phyloP scores from a whole-genome alignment of 2,888 invertebrate species.

The Diarsia dahlii region DNA sequence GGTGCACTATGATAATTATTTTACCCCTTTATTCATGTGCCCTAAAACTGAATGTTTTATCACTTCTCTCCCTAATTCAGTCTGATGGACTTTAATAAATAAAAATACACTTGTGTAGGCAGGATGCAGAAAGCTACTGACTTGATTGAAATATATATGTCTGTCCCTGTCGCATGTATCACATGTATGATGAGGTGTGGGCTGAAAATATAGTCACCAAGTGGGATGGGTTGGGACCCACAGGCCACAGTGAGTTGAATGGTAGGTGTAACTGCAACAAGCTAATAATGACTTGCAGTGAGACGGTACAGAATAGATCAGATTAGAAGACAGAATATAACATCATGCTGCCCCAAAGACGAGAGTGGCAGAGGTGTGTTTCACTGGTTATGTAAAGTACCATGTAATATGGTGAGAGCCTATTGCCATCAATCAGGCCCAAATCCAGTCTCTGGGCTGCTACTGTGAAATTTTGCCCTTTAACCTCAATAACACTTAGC shows the following conservation, averaged over 20 bases:
- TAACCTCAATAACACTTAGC: too few relatives aligned
- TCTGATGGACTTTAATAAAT: slow-evolving; percentile 3
- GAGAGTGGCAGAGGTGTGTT: not conserved
- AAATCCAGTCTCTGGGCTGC: not conserved
- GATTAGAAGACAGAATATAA: not conserved
- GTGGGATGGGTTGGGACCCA: not conserved
- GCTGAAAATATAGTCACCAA: not conserved
- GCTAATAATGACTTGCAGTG: not conserved
- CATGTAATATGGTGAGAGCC: not conserved
- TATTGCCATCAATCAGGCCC: not conserved
- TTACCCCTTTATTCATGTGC: slow-evolving; percentile 42
- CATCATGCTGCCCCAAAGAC: not conserved
- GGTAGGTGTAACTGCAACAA: not conserved
- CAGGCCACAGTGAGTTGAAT: too few relatives aligned
- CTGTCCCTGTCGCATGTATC: not conserved
- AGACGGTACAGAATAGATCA: too few relatives aligned
- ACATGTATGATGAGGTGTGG: not conserved
- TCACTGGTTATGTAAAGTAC: not conserved
- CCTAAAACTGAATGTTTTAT: slow-evolving; percentile 14
- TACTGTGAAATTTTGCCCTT: not conserved
- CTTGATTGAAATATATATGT: not conserved
- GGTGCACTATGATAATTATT: slow-evolving; percentile 38
- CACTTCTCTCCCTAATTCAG: not conserved
- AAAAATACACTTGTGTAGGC: not conserved
- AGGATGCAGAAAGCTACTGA: not conserved